A percentile compares a stretch with the other conserved stretches of the same genome.
Evolutionary conservation across 2,888 invertebrate genomes (phyloP).

Genomic region (Trissolcus japonicus): DNA sequence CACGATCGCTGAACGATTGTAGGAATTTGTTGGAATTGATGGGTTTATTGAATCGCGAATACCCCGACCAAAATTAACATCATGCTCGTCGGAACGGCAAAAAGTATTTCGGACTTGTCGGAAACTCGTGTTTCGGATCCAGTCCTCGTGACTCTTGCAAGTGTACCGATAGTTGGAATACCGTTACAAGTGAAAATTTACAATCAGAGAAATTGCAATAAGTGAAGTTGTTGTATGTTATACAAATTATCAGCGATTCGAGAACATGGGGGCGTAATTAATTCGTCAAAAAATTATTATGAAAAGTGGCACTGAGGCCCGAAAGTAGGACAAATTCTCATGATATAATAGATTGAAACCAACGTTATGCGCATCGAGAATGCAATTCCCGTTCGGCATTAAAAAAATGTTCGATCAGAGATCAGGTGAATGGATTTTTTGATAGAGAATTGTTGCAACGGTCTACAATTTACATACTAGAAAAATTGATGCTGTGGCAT

Average conservation of each 20-base stretch:
- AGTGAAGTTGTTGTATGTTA: constrained; percentile 36
- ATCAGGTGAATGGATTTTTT: no score
- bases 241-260: constrained; percentile 21
- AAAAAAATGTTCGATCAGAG: no score
- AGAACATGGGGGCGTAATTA: constrained; percentile 16
- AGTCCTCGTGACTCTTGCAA: constrained; percentile 2
- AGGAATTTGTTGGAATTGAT: no score
- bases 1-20: no score
- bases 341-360: no score
- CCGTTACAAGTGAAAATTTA: constrained; percentile 54
- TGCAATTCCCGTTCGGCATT: no score
- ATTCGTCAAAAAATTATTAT: not conserved
- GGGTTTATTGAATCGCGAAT: no score
- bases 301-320: not conserved
- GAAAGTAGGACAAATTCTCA: not conserved
- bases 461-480: no score
- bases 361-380: no score
- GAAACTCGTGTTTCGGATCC: not conserved
- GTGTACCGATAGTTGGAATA: constrained; percentile 30
- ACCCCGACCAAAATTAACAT: no score
- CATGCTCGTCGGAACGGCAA: not conserved
- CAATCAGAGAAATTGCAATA: constrained; percentile 48
- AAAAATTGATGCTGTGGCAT: no score
- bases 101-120: not conserved
- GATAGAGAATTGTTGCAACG: no score